A percentile compares a stretch with the other conserved stretches of the same genome.
These are phyloP conservation scores for Orthonevra nobilis DNA, from an alignment of 2,888 invertebrate genomes.

Conservation along the genomic window DNA sequence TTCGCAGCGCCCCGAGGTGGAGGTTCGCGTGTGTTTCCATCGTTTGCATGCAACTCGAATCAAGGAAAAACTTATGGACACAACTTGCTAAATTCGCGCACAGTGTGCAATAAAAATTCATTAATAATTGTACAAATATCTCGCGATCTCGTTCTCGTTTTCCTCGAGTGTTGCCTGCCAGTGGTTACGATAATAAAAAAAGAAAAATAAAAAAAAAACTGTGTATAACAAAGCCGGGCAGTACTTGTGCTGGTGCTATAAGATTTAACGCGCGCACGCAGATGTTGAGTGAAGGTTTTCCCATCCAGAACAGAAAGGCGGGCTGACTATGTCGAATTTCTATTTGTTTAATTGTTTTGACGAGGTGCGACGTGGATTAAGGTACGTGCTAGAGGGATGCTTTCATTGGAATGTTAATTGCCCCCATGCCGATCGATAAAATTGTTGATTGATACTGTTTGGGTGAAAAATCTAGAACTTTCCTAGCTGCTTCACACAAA, in stretches of 20 bases:
- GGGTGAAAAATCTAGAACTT: no score
- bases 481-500: no score
- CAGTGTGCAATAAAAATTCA: constrained; percentile 49
- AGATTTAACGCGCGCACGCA: constrained; percentile 34
- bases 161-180: constrained; percentile 42
- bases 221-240: no score
- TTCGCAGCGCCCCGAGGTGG: constrained; percentile 11
- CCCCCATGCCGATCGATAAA: no score
- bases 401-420: no score
- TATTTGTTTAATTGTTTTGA: constrained; percentile 64
- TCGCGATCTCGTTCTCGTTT: constrained; percentile 28
- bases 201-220: no score
- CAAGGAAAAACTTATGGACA: constrained; percentile 35
- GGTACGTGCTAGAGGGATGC: constrained; percentile 34
- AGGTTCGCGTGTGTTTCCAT: constrained; percentile 52
- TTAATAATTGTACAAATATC: constrained; percentile 38
- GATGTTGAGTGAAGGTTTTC: constrained; percentile 33
- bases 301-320: not conserved
- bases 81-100: constrained; percentile 26
- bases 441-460: no score
- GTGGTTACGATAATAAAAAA: constrained; percentile 42
- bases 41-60: constrained; percentile 25
- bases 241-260: constrained; percentile 8
- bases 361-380: constrained; percentile 52
- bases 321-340: constrained; percentile 54